Conservation (phyloP, 37 sponge, comb jelly and placozoan genomes). For the Geodia barretti region DNA sequence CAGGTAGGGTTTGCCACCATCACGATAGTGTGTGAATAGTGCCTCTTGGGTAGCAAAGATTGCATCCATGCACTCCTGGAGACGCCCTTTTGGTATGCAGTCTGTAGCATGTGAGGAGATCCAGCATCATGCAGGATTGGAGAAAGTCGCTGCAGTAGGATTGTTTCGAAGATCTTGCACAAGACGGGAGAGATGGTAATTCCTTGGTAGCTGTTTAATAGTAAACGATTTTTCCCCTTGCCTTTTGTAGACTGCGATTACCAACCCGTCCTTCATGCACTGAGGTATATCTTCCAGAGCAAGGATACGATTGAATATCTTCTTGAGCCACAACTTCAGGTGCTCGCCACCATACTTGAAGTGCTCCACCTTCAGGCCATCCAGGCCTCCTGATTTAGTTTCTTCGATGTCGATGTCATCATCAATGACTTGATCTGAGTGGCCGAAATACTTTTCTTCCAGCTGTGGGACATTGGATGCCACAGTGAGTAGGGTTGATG, state of each 20-base stretch:
- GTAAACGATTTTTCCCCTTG: slow-evolving; percentile 3
- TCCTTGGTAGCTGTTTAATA: slow-evolving; percentile 6
- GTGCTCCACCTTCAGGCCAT: slow-evolving; percentile 8
- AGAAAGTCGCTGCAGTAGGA: not conserved
- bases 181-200: slow-evolving; percentile 12
- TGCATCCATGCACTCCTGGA: too few species aligned
- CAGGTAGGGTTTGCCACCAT: too few species aligned
- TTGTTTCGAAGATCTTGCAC: not conserved
- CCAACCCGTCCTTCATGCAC: not conserved
- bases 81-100: too few species aligned
- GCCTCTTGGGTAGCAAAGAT: too few species aligned
- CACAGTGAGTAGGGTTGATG: too few species aligned
- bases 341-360: slow-evolving; percentile 3
- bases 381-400: slow-evolving; percentile 1
- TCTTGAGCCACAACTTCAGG: slow-evolving; percentile 2
- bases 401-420: not conserved
- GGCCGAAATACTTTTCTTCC: not conserved
- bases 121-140: slow-evolving; percentile 2
- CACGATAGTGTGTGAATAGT: too few species aligned
- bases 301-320: slow-evolving; percentile 14
- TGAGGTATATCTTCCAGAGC: slow-evolving; percentile 3
- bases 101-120: too few species aligned
- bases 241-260: slow-evolving; percentile 8
- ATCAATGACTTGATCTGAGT: slow-evolving; percentile 8
- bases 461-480: not conserved